phyloP scores from a whole-genome alignment of 2,113 vertebrate genomes.

The Butorides virescens region DNA sequence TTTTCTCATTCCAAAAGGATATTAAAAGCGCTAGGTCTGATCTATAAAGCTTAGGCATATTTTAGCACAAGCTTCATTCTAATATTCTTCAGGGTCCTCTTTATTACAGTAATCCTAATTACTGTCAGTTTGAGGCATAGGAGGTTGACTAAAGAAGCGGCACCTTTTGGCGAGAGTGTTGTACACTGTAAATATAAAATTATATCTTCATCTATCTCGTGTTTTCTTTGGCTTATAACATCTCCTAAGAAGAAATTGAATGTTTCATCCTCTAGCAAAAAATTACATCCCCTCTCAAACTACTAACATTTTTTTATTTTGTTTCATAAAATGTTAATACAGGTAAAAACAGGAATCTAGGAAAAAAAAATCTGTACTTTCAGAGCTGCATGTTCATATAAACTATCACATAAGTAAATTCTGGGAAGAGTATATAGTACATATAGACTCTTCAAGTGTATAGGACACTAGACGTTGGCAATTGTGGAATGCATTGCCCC shows the following conservation, averaged over 20 bases:
- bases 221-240: neutral
- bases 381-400: neutral
- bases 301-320: neutral
- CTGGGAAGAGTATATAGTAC: accelerated
- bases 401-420: neutral
- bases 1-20: neutral
- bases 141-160: neutral
- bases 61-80: conserved; percentile 2
- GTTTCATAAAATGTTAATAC: neutral
- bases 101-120: conserved; percentile 31
- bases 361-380: neutral
- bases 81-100: conserved; percentile 10
- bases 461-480: neutral
- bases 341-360: neutral
- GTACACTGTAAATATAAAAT: neutral
- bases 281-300: neutral
- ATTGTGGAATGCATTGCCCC: too few relatives aligned
- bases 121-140: conserved; percentile 22
- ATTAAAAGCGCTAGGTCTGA: neutral
- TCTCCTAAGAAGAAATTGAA: neutral
- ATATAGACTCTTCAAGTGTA: neutral
- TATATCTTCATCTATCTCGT: neutral
- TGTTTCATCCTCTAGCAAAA: neutral
- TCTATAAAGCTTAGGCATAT: neutral
- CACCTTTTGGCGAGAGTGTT: neutral